phyloP scores from a whole-genome alignment of 64 coral and sea anemone genomes.

The Actinia equina region DNA sequence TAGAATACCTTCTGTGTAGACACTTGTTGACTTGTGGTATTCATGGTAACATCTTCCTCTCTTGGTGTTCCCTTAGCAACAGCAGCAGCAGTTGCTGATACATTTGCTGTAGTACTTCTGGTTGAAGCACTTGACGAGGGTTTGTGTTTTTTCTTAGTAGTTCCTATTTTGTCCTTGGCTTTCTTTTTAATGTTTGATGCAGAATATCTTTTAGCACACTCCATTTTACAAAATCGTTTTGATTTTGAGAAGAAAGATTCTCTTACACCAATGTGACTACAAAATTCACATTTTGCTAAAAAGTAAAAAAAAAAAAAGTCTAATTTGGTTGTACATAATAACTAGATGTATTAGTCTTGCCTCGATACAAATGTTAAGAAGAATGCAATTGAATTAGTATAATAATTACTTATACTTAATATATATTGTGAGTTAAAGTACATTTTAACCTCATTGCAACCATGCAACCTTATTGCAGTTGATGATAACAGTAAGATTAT shows the following conservation, averaged over 20 bases:
- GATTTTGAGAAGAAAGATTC: conserved; percentile 99
- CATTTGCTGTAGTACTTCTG: conserved; percentile 12
- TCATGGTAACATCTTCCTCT: background rate
- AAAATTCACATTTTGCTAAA: conserved; percentile 97
- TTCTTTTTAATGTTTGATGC: conserved; percentile 99
- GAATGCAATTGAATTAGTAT: too few species aligned
- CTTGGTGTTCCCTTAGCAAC: conserved; percentile 10
- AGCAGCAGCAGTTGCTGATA: background rate
- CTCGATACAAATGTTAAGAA: too few species aligned
- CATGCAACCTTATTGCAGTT: too few species aligned
- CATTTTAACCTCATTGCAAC: too few species aligned
- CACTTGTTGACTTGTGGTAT: conserved; percentile 2
- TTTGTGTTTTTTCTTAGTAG: conserved; percentile 78
- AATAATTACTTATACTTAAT: too few species aligned
- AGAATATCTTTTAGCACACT: conserved; percentile 98
- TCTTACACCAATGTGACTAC: conserved; percentile 86
- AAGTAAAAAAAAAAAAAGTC: conserved; percentile 2
- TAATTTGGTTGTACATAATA: too few species aligned
- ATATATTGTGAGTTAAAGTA: too few species aligned
- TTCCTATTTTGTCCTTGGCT: conserved; percentile 72
- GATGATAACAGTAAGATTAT: too few species aligned
- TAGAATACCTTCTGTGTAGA: background rate
- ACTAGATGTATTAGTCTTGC: too few species aligned
- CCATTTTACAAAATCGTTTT: conserved; percentile 99
- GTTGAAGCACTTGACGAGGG: conserved; percentile 14